Base-by-base conservation (phyloP, 2,113 vertebrate species). In the Dinomys branickii region DNA sequence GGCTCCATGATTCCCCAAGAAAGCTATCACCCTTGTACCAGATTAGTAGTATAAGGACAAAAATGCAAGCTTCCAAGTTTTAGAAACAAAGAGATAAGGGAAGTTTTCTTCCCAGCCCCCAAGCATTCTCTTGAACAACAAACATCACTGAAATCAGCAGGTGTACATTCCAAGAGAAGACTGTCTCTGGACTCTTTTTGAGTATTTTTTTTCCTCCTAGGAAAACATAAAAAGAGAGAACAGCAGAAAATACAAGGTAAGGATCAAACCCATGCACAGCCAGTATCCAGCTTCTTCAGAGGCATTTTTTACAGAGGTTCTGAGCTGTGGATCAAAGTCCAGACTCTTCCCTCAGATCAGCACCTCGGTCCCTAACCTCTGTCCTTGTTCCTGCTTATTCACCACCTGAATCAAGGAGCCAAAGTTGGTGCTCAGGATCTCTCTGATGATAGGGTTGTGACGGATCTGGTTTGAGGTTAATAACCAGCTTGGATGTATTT, bases 151-250 rank as follows among this genome's bases (percentile, higher is more conserved):
- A 95, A 95, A 90, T 71, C 85, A 85, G 90, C 95, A 96, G 96
- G 94, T 94, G 0, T 88, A 38, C 17, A 22, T 96, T 97, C 85
- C 92, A 90, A 92, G 90, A 90, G 94, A 97, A 97, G 83, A 85
- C 5, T 61, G 52, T 95, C 90, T 92, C 81, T 84, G 85, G 94
- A 94, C 96, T 83, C 85, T 88, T 52, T 95, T 91, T 92, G 95
- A 92, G 94, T 97, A 92, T 83, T 92, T 94, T 95, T 93, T 54
- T 54, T n/a, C n/a, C 71, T 92, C 94, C 90, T 88, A 82, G 95
- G 94, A 97, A 97, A 95, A 94, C 85, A 96, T 97, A 61, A 94
- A 97, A 97, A 94, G 92, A 85, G n/a, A 96, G 77, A 97, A 82
- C 47, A 94, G 82, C 38, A 85, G 65, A 95, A 69, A 77, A 83